Evolutionary conservation across 2,888 invertebrate species (phyloP), one percentile per base, ranked within the genome.

Genomic region (Drosophila incognita): DNA sequence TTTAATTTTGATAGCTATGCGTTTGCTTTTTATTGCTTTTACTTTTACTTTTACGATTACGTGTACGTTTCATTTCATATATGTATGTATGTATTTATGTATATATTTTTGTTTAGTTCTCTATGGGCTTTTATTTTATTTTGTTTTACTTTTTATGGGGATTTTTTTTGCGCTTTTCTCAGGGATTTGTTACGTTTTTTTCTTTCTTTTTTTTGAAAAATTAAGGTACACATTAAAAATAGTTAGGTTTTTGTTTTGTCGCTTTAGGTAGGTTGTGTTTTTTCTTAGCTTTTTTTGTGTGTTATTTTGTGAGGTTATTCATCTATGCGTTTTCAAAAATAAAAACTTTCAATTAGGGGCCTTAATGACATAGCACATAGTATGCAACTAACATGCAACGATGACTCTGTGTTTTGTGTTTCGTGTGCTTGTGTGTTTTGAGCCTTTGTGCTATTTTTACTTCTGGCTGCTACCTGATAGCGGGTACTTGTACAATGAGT

Each of bases 141-240:
- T 76, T 57, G 8, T 35, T 29, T 72, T 58, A 64, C 10, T 64
- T 59, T 46, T 73, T 56, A 66, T 60, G 59, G 64, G 79, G 75
- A 74, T 69, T 75, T 71, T 69, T 61, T 69, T 72, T 71, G 67
- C 76, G 78, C 62, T 70, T 69, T 59, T 78, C 49, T 74, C 81
- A 72, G 71, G 64, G 78, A 81, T 85, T 75, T 69, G 68, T 83
- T 86, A 74, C 69, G 63, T 73, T 82, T 72, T 46, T 24, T 24
- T 46, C 24, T 56, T 56, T 57, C 18, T 70, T 33, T 76, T 65
- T 83, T 73, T 71, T 57, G 68, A 81, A 88, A 82, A 87, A 83
- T 84, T 82, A 86, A 91, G 91, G 91, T 91, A 91, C 91, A 76
- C 85, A 91, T 90, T 91, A 90, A 91, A 87, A 90, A 90, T 90